Evolutionary conservation across 1,140 invertebrate genomes (phyloP).

Genomic region (Lordiphosa clarofinis): DNA sequence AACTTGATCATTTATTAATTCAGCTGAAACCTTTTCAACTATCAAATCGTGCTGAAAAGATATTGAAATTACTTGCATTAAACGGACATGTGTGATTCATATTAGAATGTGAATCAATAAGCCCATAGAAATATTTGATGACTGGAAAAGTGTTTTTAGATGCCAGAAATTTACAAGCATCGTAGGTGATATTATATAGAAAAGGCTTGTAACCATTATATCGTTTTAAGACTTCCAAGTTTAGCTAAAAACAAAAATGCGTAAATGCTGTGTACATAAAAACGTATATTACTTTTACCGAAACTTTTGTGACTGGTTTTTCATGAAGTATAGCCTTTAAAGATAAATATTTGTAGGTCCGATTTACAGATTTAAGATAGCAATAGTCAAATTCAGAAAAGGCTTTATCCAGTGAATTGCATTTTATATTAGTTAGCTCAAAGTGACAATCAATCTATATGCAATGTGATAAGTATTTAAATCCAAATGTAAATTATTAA

Average conservation of each 20-base stretch:
- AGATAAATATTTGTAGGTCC: slow-evolving; percentile 10
- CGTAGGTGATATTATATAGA: slow-evolving; percentile 6
- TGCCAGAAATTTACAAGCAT: slow-evolving; percentile 8
- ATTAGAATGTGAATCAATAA: slow-evolving; percentile 1
- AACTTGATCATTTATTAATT: too few relatives aligned
- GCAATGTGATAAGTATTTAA: too few relatives aligned
- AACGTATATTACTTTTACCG: background rate
- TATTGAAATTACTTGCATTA: background rate
- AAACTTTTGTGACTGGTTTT: background rate
- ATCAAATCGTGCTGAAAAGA: too few relatives aligned
- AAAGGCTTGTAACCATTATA: slow-evolving; percentile 9
- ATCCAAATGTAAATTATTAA: too few relatives aligned
- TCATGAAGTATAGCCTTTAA: background rate
- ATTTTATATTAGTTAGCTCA: slow-evolving; percentile 9
- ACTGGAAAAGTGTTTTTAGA: background rate
- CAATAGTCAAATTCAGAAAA: slow-evolving; percentile 4
- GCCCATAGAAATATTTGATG: background rate
- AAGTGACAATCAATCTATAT: background rate
- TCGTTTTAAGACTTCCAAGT: background rate
- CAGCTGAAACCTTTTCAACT: too few relatives aligned
- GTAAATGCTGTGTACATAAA: background rate
- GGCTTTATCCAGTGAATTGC: background rate
- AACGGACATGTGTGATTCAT: slow-evolving; percentile 2
- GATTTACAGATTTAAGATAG: slow-evolving; percentile 5
- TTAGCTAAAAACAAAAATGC: background rate